Evolutionary conservation across 2,113 vertebrate genomes (phyloP).

Genomic region (Psammodynastes pulverulentus): DNA sequence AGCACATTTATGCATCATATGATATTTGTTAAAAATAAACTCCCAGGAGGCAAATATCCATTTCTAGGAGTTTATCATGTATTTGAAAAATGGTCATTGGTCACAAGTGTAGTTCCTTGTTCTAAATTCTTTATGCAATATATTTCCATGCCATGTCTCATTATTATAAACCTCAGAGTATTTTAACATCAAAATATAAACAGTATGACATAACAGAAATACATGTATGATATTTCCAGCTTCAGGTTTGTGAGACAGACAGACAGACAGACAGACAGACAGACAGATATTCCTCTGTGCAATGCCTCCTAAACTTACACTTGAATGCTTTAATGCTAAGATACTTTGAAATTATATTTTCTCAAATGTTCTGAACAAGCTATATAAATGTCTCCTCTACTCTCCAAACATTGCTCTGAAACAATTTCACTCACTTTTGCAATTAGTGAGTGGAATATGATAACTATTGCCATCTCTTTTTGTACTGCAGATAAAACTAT

Average conservation of each 20-base stretch:
- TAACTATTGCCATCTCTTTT: neutral
- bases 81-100: neutral
- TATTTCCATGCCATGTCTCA: neutral
- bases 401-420: neutral
- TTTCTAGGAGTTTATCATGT: neutral
- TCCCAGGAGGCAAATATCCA: neutral
- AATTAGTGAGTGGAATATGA: neutral
- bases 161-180: neutral
- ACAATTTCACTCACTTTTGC: neutral
- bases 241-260: neutral
- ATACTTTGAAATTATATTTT: neutral
- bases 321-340: neutral
- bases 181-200: neutral
- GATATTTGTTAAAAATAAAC: neutral
- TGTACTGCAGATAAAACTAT: neutral
- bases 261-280: neutral
- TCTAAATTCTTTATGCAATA: neutral
- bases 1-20: neutral
- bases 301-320: neutral
- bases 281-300: neutral
- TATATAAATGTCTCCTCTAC: neutral
- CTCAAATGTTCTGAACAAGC: neutral
- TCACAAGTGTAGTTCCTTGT: neutral
- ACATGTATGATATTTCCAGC: neutral
- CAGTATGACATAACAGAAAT: neutral